Evolutionary conservation across 2,113 vertebrate genomes (phyloP).

Genomic region (Odontesthes bonariensis): DNA sequence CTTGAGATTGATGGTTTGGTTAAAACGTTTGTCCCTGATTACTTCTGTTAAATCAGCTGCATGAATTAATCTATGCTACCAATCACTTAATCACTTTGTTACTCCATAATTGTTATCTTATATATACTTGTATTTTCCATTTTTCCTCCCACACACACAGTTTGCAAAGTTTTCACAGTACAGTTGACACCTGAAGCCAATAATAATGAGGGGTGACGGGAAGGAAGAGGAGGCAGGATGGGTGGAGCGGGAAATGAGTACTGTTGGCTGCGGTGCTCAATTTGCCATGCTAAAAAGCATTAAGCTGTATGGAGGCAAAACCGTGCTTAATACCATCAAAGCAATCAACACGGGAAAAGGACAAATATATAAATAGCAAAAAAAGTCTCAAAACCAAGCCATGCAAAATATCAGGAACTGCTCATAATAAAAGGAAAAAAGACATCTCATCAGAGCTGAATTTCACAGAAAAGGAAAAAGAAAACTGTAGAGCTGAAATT

Average conservation of each 20-base stretch:
- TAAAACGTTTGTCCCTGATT: slow-evolving; percentile 40
- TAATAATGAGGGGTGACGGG: slow-evolving; percentile 48
- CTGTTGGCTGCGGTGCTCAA: slow-evolving; percentile 69
- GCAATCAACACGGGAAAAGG: slow-evolving; percentile 68
- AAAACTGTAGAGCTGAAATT: slow-evolving; percentile 66
- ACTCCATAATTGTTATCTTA: slow-evolving; percentile 30
- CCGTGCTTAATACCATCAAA: slow-evolving; percentile 79
- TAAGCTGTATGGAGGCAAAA: slow-evolving; percentile 77
- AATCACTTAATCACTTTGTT: slow-evolving; percentile 25
- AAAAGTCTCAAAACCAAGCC: slow-evolving; percentile 67
- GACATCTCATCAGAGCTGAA: slow-evolving; percentile 52
- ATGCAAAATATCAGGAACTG: slow-evolving; percentile 72
- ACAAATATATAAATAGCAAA: slow-evolving; percentile 69
- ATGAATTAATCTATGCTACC: slow-evolving; percentile 30
- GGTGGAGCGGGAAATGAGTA: slow-evolving; percentile 71
- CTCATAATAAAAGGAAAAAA: slow-evolving; percentile 60
- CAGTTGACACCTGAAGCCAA: slow-evolving; percentile 89
- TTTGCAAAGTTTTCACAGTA: slow-evolving; percentile 88
- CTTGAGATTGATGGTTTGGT: slow-evolving; percentile 37
- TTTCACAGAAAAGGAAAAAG: slow-evolving; percentile 39
- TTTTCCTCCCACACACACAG: slow-evolving; percentile 28
- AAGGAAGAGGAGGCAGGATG: slow-evolving; percentile 73
- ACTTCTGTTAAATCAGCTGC: slow-evolving; percentile 19
- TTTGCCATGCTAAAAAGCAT: slow-evolving; percentile 78
- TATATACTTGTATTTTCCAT: slow-evolving; percentile 7